Base-by-base conservation (phyloP, 2,113 vertebrate species). In the Clarias gariepinus region DNA sequence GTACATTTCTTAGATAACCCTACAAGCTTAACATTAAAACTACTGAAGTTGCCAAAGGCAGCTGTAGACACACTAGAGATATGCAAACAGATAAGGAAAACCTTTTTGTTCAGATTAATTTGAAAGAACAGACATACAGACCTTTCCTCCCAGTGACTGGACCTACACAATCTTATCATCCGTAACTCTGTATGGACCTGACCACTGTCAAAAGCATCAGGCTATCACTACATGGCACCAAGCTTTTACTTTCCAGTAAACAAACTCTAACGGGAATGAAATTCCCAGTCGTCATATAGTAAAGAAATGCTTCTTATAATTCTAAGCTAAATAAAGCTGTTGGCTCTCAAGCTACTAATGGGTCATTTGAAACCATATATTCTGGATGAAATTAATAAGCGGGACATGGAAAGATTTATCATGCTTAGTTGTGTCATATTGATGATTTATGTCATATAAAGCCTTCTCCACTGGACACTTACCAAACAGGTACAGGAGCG, bases 401-500 rank as follows among this genome's bases (percentile, higher is more conserved):
- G 9, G 15, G 28, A 58, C 28, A 33, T 11, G 77, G 19, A 58
- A 58, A 1, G 16, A 30, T 79, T 55, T 55, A 19, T 8, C n/a
- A 4, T 58, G 53, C 53, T 30, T 79, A 30, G 55, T 13, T 63
- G 52, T 55, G 81, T 83, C 63, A 53, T 30, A 19, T 68, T 53
- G 41, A 52, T 55, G 64, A 68, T 69, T 52, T 55, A 33, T 9
- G 23, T 33, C 33, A 63, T 57, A 53, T 85, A 85, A 41, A 19
- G 21, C 36, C 84, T 83, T 91, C 91, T 92, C 89, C 89, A 63
- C 82, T 90, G 90, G 89, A 90, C 91, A 88, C 90, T 91, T 60
- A 91, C 87, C 89, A 90, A 90, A 87, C 90, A 89, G 87, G 90
- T 92, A 95, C 93, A 94, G 90, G 90, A 92, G 90, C 90, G 92